Evolutionary conservation across 2,113 vertebrate genomes (phyloP).

Genomic region (Phrynocephalus versicolor): DNA sequence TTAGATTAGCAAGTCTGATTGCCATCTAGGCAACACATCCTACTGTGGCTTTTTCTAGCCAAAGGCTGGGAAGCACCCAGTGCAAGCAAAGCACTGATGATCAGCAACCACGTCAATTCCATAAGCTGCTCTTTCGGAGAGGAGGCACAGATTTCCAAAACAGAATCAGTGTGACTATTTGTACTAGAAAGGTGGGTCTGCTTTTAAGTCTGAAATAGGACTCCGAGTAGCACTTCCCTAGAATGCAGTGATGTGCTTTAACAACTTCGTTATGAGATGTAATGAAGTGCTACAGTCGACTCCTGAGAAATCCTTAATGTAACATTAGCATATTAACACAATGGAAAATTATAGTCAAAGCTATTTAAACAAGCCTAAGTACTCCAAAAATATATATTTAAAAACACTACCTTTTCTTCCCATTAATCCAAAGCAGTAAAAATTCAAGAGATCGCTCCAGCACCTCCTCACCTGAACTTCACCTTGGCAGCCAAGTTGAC

Average conservation of each 20-base stretch:
- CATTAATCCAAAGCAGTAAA: neutral
- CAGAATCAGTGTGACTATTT: no score
- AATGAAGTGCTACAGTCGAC: constrained; percentile 4
- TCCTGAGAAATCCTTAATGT: fast-evolving
- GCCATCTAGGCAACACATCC: neutral
- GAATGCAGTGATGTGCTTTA: neutral
- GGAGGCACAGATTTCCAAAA: neutral
- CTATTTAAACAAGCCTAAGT: constrained; percentile 10
- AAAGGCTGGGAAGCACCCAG: neutral
- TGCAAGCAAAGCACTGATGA: no score
- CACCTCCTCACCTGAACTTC: neutral
- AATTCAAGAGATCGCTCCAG: constrained; percentile 1
- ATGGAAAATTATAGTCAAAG: neutral
- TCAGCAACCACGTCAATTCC: neutral
- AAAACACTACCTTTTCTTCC: neutral
- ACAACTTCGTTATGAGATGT: neutral
- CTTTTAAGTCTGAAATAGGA: neutral
- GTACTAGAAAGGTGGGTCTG: no score
- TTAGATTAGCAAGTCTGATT: neutral
- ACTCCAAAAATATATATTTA: neutral
- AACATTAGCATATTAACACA: neutral
- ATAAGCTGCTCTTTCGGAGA: neutral
- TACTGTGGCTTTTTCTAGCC: neutral
- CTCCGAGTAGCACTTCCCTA: neutral
- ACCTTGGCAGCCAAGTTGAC: fast-evolving